phyloP scores from a whole-genome alignment of 92 coral and sea anemone species.

The Porites rus region DNA sequence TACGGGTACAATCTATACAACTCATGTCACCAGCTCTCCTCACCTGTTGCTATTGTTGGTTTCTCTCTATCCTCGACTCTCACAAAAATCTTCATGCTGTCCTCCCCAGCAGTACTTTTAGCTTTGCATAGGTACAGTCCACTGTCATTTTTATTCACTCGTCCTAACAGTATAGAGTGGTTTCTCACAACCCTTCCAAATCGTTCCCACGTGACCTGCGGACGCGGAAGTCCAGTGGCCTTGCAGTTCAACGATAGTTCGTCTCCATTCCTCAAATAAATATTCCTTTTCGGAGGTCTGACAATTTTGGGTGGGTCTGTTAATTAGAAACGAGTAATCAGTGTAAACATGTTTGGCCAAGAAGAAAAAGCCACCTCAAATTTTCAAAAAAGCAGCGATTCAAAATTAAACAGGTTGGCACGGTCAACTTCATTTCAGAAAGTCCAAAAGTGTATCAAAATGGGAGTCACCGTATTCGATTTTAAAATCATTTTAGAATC shows the following conservation, averaged over 20 bases:
- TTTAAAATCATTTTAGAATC: no score
- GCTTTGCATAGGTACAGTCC: slow-evolving; percentile 31
- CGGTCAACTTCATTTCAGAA: no score
- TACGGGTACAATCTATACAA: no score
- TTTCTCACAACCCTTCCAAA: background rate
- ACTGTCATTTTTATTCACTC: slow-evolving; percentile 1
- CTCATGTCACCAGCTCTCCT: no score
- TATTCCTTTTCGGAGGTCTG: background rate
- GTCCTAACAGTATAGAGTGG: background rate
- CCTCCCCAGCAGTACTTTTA: slow-evolving; percentile 6
- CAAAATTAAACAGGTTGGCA: no score
- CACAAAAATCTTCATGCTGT: slow-evolving; percentile 8
- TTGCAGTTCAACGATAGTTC: slow-evolving; percentile 6
- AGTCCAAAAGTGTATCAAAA: no score
- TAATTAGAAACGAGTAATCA: no score
- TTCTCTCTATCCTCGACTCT: background rate
- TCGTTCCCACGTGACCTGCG: slow-evolving; percentile 17
- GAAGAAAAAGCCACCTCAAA: no score
- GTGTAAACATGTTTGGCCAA: no score
- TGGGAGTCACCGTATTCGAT: no score
- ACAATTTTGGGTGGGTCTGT: slow-evolving; percentile 26
- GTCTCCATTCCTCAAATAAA: background rate
- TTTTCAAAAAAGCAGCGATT: no score
- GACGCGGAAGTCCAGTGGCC: slow-evolving; percentile 23
- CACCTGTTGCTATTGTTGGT: background rate